A percentile compares a stretch with the other conserved stretches of the same genome.
Conservation (phyloP, 1,140 invertebrate species). For the Callitettix versicolor region DNA sequence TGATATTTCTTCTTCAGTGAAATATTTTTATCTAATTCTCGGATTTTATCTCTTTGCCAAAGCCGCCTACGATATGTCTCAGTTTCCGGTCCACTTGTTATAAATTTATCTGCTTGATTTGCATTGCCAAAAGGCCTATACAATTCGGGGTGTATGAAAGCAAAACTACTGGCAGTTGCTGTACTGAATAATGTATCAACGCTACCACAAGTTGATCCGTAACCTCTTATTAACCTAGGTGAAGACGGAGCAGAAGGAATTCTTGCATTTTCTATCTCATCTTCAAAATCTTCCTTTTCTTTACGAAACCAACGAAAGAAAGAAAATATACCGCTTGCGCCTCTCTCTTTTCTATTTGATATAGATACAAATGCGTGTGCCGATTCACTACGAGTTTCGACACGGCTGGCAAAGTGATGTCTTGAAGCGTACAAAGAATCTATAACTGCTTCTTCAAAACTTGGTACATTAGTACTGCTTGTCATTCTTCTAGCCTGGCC, state of each 20-base stretch:
- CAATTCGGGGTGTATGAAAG: conserved; percentile 45
- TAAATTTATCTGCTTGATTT: conserved; percentile 31
- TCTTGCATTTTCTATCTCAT: conserved; percentile 15
- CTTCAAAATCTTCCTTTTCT: conserved; percentile 20
- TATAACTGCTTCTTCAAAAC: background rate
- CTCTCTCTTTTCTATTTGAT: conserved; percentile 16
- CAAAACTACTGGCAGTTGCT: conserved; percentile 57
- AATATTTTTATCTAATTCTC: conserved; percentile 43
- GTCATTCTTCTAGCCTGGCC: conserved; percentile 1
- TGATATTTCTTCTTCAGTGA: conserved; percentile 51
- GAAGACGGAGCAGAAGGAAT: conserved; percentile 14
- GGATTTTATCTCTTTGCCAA: conserved; percentile 42
- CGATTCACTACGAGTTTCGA: conserved; percentile 8
- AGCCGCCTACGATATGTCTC: conserved; percentile 49
- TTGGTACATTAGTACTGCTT: background rate
- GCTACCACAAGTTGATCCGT: conserved; percentile 40
- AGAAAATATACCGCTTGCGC: conserved; percentile 34
- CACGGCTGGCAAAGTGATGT: conserved; percentile 4
- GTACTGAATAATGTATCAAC: conserved; percentile 50
- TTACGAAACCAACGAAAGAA: conserved; percentile 40
- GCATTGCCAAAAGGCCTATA: conserved; percentile 36
- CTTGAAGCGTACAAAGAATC: conserved; percentile 11
- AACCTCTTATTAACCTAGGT: conserved; percentile 15
- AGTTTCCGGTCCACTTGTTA: conserved; percentile 40
- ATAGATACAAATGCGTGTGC: conserved; percentile 5